Evolutionary conservation across 2,888 invertebrate species (phyloP).

Genomic region (Spicauda simplicius): DNA sequence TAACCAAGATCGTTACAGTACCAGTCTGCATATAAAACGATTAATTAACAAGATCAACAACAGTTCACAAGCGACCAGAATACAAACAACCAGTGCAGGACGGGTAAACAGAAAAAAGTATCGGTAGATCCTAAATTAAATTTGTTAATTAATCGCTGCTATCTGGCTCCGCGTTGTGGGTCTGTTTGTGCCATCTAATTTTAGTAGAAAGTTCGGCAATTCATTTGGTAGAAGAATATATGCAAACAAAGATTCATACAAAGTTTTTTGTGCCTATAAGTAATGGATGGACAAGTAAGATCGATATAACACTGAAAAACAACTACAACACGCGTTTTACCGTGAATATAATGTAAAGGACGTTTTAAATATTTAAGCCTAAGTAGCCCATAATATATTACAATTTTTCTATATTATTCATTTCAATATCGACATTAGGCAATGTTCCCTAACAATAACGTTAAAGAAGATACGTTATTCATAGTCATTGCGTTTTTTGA

Average conservation of each 20-base stretch:
- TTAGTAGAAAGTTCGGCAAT: conserved; percentile 14
- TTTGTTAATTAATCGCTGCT: conserved; percentile 57
- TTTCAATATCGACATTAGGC: too few relatives aligned
- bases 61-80: conserved; percentile 65
- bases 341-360: too few relatives aligned
- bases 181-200: conserved; percentile 31
- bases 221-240: conserved; percentile 4
- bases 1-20: conserved; percentile 52
- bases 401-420: too few relatives aligned
- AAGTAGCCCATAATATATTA: too few relatives aligned
- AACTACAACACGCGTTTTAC: too few relatives aligned
- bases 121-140: conserved; percentile 56
- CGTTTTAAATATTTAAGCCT: too few relatives aligned
- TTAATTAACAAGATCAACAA: conserved; percentile 78
- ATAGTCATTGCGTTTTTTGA: too few relatives aligned
- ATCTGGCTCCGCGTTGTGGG: conserved; percentile 39
- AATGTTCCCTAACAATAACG: too few relatives aligned
- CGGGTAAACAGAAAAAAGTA: conserved; percentile 54
- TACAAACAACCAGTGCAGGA: conserved; percentile 46
- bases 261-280: conserved; percentile 14
- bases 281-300: background rate
- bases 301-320: too few relatives aligned
- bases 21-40: conserved; percentile 75
- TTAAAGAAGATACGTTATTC: too few relatives aligned
- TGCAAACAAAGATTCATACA: background rate